Percentiles rank a stretch among this genome's conserved stretches.
Conservation (phyloP, 2,888 invertebrate species). For the Drosophila putrida region DNA sequence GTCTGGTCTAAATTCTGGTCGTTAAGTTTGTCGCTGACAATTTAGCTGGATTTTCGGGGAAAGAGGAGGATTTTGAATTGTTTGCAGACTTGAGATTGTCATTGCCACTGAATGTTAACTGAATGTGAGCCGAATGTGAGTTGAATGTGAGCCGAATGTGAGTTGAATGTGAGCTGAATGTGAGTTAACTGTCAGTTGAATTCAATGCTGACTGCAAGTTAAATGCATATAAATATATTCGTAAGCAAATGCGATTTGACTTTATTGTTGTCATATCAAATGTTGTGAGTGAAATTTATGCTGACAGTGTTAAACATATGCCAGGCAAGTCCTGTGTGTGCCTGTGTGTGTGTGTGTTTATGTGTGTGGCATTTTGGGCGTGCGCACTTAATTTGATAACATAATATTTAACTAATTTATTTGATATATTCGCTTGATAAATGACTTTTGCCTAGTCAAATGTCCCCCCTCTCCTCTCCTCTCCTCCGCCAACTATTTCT, state of each 20-base stretch:
- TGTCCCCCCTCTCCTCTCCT: background rate
- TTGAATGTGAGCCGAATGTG: slow-evolving; percentile 4
- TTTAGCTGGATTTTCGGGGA: slow-evolving; percentile 48
- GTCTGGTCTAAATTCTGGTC: slow-evolving; percentile 11
- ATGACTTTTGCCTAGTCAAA: slow-evolving; percentile 47
- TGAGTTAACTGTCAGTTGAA: slow-evolving; percentile 4
- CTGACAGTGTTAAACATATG: slow-evolving; percentile 49
- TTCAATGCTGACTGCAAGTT: slow-evolving; percentile 5
- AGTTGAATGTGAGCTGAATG: slow-evolving; percentile 18
- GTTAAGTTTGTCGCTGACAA: slow-evolving; percentile 62
- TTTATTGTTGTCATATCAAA: slow-evolving; percentile 69
- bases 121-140: background rate
- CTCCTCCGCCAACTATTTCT: background rate
- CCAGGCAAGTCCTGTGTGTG: slow-evolving; percentile 3
- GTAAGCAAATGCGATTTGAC: slow-evolving; percentile 15
- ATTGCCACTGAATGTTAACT: slow-evolving; percentile 23
- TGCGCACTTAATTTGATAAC: slow-evolving; percentile 68
- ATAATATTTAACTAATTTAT: slow-evolving; percentile 77
- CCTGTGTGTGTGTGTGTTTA: background rate
- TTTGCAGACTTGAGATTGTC: slow-evolving; percentile 60
- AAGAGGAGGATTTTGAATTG: slow-evolving; percentile 38
- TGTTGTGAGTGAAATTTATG: slow-evolving; percentile 66
- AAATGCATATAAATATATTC: too few relatives aligned
- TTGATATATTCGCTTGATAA: slow-evolving; percentile 64
- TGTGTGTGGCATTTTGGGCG: slow-evolving; percentile 12